Evolutionary conservation across 2,888 invertebrate species (phyloP).

Genomic region (Drosophila demipolita): DNA sequence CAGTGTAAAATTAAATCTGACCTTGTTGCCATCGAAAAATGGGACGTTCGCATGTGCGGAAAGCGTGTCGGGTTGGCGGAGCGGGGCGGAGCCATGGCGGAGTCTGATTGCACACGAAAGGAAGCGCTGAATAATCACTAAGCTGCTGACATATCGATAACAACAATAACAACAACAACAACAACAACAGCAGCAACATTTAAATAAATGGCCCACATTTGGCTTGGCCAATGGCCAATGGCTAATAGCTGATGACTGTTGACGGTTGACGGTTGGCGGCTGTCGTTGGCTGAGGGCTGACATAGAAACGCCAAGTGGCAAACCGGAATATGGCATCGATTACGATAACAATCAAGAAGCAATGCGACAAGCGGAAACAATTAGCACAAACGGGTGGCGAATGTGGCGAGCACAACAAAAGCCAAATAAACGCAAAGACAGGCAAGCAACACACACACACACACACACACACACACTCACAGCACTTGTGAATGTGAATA

Average conservation of each 20-base stretch:
- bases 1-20: constrained; percentile 72
- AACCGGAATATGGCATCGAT: constrained; percentile 72
- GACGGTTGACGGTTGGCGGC: background rate
- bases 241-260: background rate
- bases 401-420: constrained; percentile 77
- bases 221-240: constrained; percentile 13
- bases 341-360: constrained; percentile 66
- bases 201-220: constrained; percentile 63
- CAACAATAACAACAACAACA: constrained; percentile 22
- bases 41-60: constrained; percentile 30
- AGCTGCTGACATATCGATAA: constrained; percentile 65
- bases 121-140: constrained; percentile 75
- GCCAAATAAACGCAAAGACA: constrained; percentile 33
- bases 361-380: constrained; percentile 70
- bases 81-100: constrained; percentile 13
- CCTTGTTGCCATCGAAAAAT: constrained; percentile 70
- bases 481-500: constrained; percentile 9
- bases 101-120: constrained; percentile 64
- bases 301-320: constrained; percentile 69
- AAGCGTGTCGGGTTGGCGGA: background rate
- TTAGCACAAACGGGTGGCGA: constrained; percentile 60
- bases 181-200: constrained; percentile 21
- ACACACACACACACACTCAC: background rate
- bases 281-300: constrained; percentile 38
- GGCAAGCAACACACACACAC: constrained; percentile 3